These are phyloP conservation scores for Falco biarmicus DNA, from an alignment of 2,797 vertebrate genomes.

Conservation along the genomic window DNA sequence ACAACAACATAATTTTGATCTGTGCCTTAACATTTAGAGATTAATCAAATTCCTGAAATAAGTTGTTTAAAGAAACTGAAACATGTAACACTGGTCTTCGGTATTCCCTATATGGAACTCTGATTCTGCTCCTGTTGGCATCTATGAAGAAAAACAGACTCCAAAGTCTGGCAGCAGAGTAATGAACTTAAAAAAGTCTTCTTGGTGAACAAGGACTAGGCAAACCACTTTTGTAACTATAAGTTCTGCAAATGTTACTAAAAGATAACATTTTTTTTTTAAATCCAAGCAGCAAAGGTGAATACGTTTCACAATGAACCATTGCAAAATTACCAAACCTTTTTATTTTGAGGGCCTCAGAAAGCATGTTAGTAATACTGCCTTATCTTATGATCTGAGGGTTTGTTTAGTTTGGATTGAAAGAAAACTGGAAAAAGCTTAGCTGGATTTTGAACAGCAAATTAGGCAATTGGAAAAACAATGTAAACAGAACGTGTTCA, in stretches of 20 bases:
- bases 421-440: slow-evolving; percentile 49
- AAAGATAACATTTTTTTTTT: slow-evolving; percentile 32
- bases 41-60: neutral
- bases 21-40: neutral
- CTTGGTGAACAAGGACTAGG: slow-evolving; percentile 1
- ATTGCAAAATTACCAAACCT: slow-evolving; percentile 61
- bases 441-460: slow-evolving; percentile 64
- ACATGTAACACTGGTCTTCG: neutral
- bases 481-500: slow-evolving; percentile 22
- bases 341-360: slow-evolving; percentile 35
- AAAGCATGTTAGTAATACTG: slow-evolving; percentile 6
- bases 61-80: neutral
- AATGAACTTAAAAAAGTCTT: slow-evolving; percentile 11
- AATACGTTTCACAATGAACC: slow-evolving; percentile 64
- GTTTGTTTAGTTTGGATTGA: slow-evolving; percentile 58
- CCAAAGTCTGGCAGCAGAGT: neutral
- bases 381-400: slow-evolving; percentile 43
- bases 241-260: slow-evolving; percentile 53
- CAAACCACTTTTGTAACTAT: slow-evolving; percentile 50
- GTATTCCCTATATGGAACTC: neutral
- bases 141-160: neutral
- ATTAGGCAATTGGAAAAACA: slow-evolving; percentile 51
- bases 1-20: neutral
- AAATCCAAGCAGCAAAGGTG: slow-evolving; percentile 56
- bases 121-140: neutral